phyloP scores from a whole-genome alignment of 2,113 vertebrate genomes.

The Neotragus pygmaeus region DNA sequence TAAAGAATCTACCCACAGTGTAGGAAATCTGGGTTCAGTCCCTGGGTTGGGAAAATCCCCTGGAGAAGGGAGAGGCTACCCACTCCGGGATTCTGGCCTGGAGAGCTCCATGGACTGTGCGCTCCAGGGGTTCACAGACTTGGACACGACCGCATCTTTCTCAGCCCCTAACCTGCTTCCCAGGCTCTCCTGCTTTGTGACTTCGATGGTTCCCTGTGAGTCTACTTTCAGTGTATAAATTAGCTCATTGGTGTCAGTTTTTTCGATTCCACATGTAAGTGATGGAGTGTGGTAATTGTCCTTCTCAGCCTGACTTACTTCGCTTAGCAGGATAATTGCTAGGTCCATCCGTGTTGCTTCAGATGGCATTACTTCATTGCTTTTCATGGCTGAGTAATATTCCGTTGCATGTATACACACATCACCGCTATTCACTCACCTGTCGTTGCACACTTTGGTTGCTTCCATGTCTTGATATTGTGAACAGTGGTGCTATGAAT shows the following conservation, averaged over 20 bases:
- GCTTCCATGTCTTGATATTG: neutral
- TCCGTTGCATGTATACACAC: fast-evolving
- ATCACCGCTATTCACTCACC: fast-evolving
- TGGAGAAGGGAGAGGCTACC: neutral
- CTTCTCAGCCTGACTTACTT: neutral
- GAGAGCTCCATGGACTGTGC: neutral
- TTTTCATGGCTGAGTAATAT: neutral
- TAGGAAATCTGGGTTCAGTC: fast-evolving
- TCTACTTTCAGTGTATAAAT: too few species aligned
- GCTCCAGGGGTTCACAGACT: neutral
- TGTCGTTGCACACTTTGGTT: fast-evolving
- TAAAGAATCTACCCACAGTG: neutral
- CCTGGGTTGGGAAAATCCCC: neutral
- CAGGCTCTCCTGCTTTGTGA: fast-evolving
- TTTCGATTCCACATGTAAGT: neutral
- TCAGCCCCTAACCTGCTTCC: neutral
- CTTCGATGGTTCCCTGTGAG: neutral
- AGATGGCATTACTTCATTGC: fast-evolving
- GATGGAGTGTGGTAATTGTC: neutral
- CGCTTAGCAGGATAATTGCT: neutral
- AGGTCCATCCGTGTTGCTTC: neutral
- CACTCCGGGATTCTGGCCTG: neutral
- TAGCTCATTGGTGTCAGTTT: neutral
- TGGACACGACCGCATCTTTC: neutral
- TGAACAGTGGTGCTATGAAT: neutral